Conservation (phyloP, 2,888 invertebrate species). For the Saturnia japonica region DNA sequence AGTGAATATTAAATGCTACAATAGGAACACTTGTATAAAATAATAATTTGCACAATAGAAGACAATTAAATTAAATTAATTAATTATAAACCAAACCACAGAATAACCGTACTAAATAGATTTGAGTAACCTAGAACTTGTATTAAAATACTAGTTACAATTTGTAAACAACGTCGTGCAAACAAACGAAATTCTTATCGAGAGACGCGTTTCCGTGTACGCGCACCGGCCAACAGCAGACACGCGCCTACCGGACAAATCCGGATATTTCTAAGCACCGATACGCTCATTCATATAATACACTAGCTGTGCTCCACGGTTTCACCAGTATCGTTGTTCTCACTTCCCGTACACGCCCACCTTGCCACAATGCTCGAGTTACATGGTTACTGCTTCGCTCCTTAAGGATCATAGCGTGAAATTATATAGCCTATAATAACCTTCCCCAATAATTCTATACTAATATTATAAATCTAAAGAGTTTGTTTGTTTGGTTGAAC, state of each 20-base stretch:
- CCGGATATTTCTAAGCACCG: slow-evolving; percentile 41
- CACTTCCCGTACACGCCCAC: too few species aligned
- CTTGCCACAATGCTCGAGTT: too few species aligned
- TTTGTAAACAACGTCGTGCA: slow-evolving; percentile 66
- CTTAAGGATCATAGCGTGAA: too few species aligned
- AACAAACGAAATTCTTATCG: slow-evolving; percentile 65
- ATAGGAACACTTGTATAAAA: neutral
- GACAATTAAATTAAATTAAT: neutral
- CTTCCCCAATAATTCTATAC: too few species aligned
- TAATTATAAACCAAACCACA: neutral
- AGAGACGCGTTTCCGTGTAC: slow-evolving; percentile 62
- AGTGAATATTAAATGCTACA: neutral
- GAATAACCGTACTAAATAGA: neutral
- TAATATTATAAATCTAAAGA: too few species aligned
- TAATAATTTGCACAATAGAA: neutral
- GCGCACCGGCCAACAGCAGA: slow-evolving; percentile 35
- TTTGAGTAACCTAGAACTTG: slow-evolving; percentile 77
- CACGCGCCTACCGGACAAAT: slow-evolving; percentile 65
- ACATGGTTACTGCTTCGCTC: too few species aligned
- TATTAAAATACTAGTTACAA: slow-evolving; percentile 51
- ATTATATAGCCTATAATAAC: too few species aligned
- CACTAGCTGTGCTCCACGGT: neutral
- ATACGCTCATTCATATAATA: slow-evolving; percentile 40
- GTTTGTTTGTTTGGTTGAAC: too few species aligned
- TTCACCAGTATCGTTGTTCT: neutral